Conservation (phyloP, 2,888 invertebrate genomes). For the Caenorhabditis macrosperma region DNA sequence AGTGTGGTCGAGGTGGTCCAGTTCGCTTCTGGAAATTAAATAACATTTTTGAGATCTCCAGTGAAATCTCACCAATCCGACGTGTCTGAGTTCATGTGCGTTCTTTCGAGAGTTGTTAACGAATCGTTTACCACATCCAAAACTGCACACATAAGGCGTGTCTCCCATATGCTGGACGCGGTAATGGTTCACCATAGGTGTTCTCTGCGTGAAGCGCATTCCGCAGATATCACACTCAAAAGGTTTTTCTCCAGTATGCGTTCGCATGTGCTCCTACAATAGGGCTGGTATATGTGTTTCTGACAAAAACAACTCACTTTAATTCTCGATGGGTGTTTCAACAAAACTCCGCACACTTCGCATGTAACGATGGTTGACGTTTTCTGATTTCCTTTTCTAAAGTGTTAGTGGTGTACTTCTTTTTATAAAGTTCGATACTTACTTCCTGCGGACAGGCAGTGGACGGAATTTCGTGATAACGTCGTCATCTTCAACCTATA, state of each 20-base stretch:
- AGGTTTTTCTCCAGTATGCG: slow-evolving; percentile 75
- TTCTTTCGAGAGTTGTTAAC: slow-evolving; percentile 68
- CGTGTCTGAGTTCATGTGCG: slow-evolving; percentile 71
- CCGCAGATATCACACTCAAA: slow-evolving; percentile 72
- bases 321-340: slow-evolving; percentile 73
- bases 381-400: slow-evolving; percentile 33
- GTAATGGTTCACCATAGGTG: slow-evolving; percentile 63
- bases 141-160: slow-evolving; percentile 65
- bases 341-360: slow-evolving; percentile 67
- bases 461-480: background rate
- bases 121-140: slow-evolving; percentile 69
- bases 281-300: too few species aligned
- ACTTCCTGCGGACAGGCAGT: background rate
- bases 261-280: slow-evolving; percentile 72
- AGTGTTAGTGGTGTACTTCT: background rate
- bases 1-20: slow-evolving; percentile 70
- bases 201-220: slow-evolving; percentile 66
- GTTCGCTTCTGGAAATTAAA: slow-evolving; percentile 63
- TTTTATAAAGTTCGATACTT: background rate
- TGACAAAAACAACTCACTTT: slow-evolving; percentile 26
- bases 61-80: slow-evolving; percentile 55
- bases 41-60: too few species aligned
- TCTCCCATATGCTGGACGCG: slow-evolving; percentile 66
- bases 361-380: slow-evolving; percentile 59
- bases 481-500: slow-evolving; percentile 12